Conservation (phyloP, 2,113 vertebrate species). For the Archocentrus centrarchus region DNA sequence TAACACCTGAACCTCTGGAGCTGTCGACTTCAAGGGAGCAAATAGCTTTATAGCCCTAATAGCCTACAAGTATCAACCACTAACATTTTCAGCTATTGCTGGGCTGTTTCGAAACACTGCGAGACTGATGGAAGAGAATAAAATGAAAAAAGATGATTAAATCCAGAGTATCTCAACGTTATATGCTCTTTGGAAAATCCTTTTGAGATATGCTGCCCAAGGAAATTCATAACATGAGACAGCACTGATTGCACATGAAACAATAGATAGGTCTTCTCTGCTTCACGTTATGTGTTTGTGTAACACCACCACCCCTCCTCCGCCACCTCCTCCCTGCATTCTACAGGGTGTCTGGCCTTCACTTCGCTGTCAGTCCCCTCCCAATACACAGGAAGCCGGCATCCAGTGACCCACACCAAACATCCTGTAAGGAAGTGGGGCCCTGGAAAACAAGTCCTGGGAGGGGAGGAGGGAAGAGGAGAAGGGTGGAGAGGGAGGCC, state of each 20-base stretch:
- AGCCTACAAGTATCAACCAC: conserved; percentile 21
- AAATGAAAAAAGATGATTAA: conserved; percentile 20
- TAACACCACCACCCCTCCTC: conserved; percentile 52
- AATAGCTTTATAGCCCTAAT: conserved; percentile 43
- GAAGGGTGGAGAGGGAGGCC: conserved; percentile 57
- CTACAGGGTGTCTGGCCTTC: conserved; percentile 78
- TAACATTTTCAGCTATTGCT: background rate
- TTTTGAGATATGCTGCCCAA: conserved; percentile 19
- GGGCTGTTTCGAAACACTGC: conserved; percentile 10
- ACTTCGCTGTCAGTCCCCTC: conserved; percentile 81
- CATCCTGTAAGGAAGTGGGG: conserved; percentile 85
- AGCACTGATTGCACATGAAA: conserved; percentile 58
- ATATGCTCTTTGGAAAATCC: conserved; percentile 3
- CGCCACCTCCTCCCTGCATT: conserved; percentile 62
- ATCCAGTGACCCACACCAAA: conserved; percentile 82
- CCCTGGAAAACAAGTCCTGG: conserved; percentile 79
- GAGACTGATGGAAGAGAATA: conserved; percentile 7
- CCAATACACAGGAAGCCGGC: conserved; percentile 84
- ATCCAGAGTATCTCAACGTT: background rate
- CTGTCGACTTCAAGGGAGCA: conserved; percentile 22
- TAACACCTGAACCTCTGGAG: conserved; percentile 46
- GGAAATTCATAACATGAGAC: conserved; percentile 58
- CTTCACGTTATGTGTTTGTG: conserved; percentile 70
- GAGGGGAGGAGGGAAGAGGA: conserved; percentile 64
- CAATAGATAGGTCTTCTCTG: conserved; percentile 64